These are phyloP conservation scores for Callimorpha dominula DNA, from an alignment of 2,888 invertebrate species.

Conservation along the genomic window DNA sequence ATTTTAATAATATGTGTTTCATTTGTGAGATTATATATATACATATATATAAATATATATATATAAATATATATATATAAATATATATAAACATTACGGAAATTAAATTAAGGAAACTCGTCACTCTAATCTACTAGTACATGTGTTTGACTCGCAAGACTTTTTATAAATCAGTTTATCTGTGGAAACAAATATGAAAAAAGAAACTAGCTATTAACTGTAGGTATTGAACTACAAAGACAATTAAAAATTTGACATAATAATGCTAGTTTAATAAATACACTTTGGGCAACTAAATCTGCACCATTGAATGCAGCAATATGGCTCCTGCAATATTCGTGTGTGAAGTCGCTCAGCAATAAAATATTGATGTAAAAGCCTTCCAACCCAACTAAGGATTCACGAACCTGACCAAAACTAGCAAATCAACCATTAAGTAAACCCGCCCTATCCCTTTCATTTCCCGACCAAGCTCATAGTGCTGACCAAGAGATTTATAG, in stretches of 20 bases:
- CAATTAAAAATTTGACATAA: background rate
- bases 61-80: no score
- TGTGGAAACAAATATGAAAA: no score
- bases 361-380: constrained; percentile 12
- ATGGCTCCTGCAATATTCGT: constrained; percentile 5
- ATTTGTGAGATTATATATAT: no score
- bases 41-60: no score
- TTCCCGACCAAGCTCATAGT: constrained; percentile 55
- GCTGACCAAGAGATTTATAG: constrained; percentile 75
- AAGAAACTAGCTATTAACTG: no score
- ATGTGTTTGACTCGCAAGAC: no score
- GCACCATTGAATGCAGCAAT: background rate
- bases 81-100: no score
- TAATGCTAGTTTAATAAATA: background rate
- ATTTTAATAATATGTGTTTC: no score
- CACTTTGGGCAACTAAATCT: background rate
- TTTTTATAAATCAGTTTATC: no score
- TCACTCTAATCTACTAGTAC: no score
- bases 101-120: no score
- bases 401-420: constrained; percentile 38
- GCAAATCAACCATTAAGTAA: constrained; percentile 49
- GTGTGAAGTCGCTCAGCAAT: background rate
- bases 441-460: constrained; percentile 60
- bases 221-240: no score
- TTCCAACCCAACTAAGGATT: constrained; percentile 27